These are phyloP conservation scores for Tortricodes alternella DNA, from an alignment of 2,888 invertebrate species.

Conservation along the genomic window DNA sequence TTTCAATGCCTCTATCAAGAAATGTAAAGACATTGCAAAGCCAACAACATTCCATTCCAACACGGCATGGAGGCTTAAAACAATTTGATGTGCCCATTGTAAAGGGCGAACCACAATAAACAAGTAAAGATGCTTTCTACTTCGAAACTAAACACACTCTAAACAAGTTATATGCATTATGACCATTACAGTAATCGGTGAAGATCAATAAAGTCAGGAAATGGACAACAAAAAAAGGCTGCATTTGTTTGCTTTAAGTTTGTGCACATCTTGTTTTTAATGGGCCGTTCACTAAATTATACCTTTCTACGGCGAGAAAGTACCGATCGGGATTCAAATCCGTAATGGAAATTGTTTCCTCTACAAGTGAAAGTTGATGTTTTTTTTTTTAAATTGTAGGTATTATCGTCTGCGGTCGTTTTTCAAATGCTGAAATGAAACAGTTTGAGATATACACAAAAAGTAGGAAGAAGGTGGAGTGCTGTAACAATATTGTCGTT, in stretches of 20 bases:
- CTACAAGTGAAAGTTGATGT: constrained; percentile 62
- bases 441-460: neutral
- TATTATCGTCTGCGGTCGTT: too few species aligned
- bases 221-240: constrained; percentile 53
- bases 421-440: constrained; percentile 16
- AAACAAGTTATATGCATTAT: constrained; percentile 64
- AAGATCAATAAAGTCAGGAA: constrained; percentile 57
- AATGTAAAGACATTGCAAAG: constrained; percentile 43
- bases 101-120: constrained; percentile 53
- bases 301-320: constrained; percentile 68
- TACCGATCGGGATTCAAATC: constrained; percentile 61
- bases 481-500: neutral
- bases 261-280: constrained; percentile 57
- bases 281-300: constrained; percentile 69
- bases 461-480: neutral
- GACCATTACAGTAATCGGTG: constrained; percentile 61
- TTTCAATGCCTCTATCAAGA: constrained; percentile 40
- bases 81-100: constrained; percentile 51
- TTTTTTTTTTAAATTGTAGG: constrained; percentile 41
- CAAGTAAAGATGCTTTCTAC: constrained; percentile 60
- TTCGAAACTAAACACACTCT: constrained; percentile 45
- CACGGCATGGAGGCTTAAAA: constrained; percentile 39
- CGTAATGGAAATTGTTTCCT: constrained; percentile 57
- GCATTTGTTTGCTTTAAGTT: constrained; percentile 61
- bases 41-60: constrained; percentile 33